Base-by-base conservation (phyloP, 1,140 invertebrate species). In the Schlechtendalia chinensis region DNA sequence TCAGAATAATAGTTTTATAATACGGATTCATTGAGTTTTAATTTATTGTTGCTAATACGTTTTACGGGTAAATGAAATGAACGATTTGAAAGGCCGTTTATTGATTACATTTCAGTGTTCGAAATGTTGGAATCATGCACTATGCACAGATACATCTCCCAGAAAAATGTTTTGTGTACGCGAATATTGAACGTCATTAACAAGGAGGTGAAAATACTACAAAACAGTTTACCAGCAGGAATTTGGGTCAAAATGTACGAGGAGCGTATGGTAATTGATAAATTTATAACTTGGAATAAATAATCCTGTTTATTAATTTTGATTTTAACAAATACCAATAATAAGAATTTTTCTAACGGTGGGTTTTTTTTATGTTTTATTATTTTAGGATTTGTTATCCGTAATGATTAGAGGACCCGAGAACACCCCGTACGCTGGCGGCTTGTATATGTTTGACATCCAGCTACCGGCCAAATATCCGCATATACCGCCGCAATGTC, bases 381-480 rank as follows among this genome's bases (percentile, higher is more conserved):
- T n/a, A 69, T 67, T 82, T 63, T 65, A 32, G 65, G 53, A 53
- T 39, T 53, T 45, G 19, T 81, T 39, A 2, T 50, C 61, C 19
- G 94, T 97, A 54, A 86, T 98, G 81, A 97, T 98, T 85, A 97
- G 95, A 54, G 94, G 94, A 0, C 94, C 94, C 17, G 92, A 93
- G 61, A 94, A 94, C 83, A 96, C 94, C 54, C 94, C 94, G 11
- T 96, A 96, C 85, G 92, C 93, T 39, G 94, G 94, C 87, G 94
- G 94, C 1, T 95, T 93, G 84, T 96, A 95, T 85, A 91, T 95
- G 84, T 92, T 96, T 83, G 94, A 96, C 87, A 93, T 96, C 24
- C 95, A 93, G 85, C 96, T 96, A 86, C 94, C 94, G 53, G 90
- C 91, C n/a, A 93, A 95, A 84, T 96, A 95, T 87, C 94, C 94